phyloP scores from a whole-genome alignment of 2,113 vertebrate genomes.

The Protobothrops mucrosquamatus region DNA sequence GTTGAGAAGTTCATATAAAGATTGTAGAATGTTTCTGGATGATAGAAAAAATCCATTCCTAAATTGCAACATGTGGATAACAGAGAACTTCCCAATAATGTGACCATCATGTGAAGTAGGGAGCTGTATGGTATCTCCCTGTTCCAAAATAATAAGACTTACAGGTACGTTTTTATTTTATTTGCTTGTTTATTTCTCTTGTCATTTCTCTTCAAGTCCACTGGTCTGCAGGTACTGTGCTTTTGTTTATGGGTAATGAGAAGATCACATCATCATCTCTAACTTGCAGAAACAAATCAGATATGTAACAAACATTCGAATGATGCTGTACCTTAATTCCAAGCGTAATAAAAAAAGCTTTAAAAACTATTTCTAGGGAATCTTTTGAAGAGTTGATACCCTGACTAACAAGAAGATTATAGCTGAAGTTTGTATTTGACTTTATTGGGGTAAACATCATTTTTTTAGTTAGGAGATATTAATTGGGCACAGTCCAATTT shows the following conservation, averaged over 20 bases:
- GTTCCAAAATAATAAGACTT: constrained; percentile 9
- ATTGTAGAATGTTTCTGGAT: constrained; percentile 14
- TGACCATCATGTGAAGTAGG: constrained; percentile 22
- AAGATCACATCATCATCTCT: not conserved
- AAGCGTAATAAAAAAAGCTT: not conserved
- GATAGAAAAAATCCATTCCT: constrained; percentile 12
- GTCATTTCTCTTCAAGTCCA: not conserved
- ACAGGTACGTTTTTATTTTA: constrained; percentile 5
- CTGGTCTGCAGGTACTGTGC: not conserved
- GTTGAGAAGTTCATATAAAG: not conserved
- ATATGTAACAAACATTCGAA: not conserved
- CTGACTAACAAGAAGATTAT: not conserved
- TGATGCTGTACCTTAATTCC: not conserved
- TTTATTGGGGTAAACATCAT: not conserved
- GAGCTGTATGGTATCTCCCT: constrained; percentile 4
- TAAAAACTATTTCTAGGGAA: not conserved
- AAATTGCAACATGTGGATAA: not conserved
- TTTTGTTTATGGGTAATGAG: not conserved
- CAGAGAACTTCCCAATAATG: constrained; percentile 6
- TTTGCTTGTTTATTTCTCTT: not conserved
- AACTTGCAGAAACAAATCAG: not conserved
- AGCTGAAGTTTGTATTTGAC: not conserved
- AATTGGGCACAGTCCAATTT: not conserved
- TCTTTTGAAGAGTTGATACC: constrained; percentile 5
- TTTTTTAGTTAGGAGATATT: not conserved